Percentiles rank a stretch among this genome's conserved stretches.
Evolutionary conservation across 2,888 invertebrate species (phyloP).

Genomic region (Limnephilus auricula): DNA sequence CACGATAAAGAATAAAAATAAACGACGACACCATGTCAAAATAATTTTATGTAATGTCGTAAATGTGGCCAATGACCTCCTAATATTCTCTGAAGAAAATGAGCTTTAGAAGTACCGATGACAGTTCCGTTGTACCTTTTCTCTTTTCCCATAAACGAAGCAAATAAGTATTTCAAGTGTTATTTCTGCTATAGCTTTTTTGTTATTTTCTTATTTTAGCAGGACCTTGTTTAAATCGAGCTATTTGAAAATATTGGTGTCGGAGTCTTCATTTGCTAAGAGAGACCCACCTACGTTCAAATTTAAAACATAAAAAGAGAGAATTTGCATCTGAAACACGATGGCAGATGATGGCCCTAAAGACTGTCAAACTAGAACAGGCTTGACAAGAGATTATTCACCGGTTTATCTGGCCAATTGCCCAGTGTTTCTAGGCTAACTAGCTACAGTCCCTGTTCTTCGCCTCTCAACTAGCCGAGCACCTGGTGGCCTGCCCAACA

Average conservation of each 20-base stretch:
- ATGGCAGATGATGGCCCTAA: not conserved
- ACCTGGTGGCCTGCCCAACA: constrained; percentile 30
- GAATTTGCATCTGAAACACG: not conserved
- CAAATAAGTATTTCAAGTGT: no score
- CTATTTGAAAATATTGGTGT: no score
- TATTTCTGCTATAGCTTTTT: no score
- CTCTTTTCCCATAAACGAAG: no score
- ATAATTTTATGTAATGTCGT: not conserved
- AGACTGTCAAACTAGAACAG: constrained; percentile 11
- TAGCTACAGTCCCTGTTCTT: not conserved
- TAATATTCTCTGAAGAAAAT: not conserved
- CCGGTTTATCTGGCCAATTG: constrained; percentile 5
- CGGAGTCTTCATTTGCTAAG: no score
- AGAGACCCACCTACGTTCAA: not conserved
- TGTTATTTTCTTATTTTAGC: no score
- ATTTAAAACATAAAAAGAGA: not conserved
- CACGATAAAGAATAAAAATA: not conserved
- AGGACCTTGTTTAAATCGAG: no score
- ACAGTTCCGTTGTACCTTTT: not conserved
- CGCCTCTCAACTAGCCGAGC: not conserved
- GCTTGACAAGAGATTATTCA: constrained; percentile 21
- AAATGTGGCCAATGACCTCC: not conserved
- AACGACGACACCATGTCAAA: not conserved
- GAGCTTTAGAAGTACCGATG: not conserved
- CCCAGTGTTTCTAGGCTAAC: constrained; percentile 15